These are phyloP conservation scores for Ylistrum balloti DNA, from an alignment of 1,140 invertebrate species.

Conservation along the genomic window DNA sequence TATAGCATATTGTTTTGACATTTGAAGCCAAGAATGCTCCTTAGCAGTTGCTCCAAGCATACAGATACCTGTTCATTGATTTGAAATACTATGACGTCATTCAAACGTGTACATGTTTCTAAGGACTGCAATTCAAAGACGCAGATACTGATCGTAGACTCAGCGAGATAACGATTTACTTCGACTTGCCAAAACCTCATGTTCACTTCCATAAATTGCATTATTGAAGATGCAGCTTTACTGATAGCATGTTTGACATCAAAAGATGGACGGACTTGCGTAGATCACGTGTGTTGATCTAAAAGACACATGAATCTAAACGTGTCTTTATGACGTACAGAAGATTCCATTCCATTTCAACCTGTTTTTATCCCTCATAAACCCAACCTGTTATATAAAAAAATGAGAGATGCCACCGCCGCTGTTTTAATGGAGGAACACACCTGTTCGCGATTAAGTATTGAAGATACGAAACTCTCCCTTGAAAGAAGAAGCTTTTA, in stretches of 20 bases:
- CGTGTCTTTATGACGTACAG: neutral
- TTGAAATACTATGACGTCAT: neutral
- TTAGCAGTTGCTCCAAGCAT: neutral
- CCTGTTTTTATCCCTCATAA: neutral
- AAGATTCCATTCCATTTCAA: neutral
- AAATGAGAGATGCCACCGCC: neutral
- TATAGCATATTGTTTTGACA: neutral
- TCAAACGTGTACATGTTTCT: neutral
- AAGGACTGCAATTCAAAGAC: slow-evolving; percentile 6
- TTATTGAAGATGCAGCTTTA: slow-evolving; percentile 8
- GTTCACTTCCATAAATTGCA: slow-evolving; percentile 7
- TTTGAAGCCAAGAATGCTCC: neutral
- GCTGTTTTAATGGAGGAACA: neutral
- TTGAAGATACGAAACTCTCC: neutral
- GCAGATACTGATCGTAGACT: neutral
- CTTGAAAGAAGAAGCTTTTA: neutral
- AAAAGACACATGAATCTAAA: slow-evolving; percentile 23
- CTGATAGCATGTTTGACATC: neutral
- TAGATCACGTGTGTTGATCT: neutral
- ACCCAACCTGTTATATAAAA: slow-evolving; percentile 3
- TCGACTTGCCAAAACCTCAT: slow-evolving; percentile 8
- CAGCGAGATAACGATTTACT: slow-evolving; percentile 9
- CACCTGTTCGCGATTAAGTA: neutral
- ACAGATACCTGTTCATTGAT: neutral
- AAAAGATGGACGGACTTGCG: neutral